These are phyloP conservation scores for Paracyprichromis sp. DNA, from an alignment of 2,113 vertebrate species.

Conservation along the genomic window DNA sequence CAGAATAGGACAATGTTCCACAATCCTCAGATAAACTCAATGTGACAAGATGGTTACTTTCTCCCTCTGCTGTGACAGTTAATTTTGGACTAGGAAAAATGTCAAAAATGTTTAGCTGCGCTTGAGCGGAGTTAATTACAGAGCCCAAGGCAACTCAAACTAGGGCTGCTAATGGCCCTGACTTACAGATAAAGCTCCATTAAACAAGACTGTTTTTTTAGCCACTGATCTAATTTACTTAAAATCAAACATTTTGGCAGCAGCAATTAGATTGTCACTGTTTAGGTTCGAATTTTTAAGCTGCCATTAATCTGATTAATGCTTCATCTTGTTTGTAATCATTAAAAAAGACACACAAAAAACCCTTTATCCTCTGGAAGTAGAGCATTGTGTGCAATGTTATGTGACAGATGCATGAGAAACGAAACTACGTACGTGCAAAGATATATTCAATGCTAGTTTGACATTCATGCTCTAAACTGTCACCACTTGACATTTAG, in stretches of 20 bases:
- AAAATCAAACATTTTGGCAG: constrained; percentile 93
- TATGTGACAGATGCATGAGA: neutral
- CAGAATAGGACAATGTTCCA: constrained; percentile 65
- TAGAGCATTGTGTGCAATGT: neutral
- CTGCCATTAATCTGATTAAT: neutral
- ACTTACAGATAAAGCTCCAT: constrained; percentile 93
- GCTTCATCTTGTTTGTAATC: neutral
- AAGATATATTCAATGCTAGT: neutral
- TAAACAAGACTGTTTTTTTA: constrained; percentile 83
- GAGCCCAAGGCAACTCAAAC: constrained; percentile 82
- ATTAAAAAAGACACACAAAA: neutral
- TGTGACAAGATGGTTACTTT: constrained; percentile 93
- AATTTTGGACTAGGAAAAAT: constrained; percentile 94
- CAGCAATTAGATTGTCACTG: constrained; percentile 83
- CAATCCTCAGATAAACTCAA: constrained; percentile 79
- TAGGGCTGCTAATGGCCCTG: constrained; percentile 87
- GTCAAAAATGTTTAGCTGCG: constrained; percentile 99
- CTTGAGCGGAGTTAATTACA: constrained; percentile 96
- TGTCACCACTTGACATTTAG: constrained; percentile 57
- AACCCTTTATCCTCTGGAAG: neutral
- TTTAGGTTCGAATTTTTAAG: constrained; percentile 41
- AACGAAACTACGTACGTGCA: neutral
- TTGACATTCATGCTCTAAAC: constrained; percentile 36
- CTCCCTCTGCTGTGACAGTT: constrained; percentile 93
- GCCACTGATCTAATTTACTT: constrained; percentile 92